A percentile compares a stretch with the other conserved stretches of the same genome.
These are phyloP conservation scores for Phalacrocorax aristotelis DNA, from an alignment of 2,113 vertebrate genomes.

Conservation along the genomic window DNA sequence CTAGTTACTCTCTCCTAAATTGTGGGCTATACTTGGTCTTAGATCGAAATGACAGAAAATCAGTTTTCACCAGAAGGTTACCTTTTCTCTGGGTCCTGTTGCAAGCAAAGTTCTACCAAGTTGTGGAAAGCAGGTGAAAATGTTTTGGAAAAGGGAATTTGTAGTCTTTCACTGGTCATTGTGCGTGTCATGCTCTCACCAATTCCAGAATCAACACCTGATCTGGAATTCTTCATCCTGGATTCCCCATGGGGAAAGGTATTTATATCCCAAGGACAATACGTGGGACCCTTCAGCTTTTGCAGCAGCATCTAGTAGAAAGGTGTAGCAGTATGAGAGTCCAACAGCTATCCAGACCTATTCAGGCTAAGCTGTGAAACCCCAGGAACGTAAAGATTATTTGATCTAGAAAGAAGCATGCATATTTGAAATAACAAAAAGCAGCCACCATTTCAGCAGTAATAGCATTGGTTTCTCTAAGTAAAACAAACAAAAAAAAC, in stretches of 20 bases:
- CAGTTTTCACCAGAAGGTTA: slow-evolving; percentile 26
- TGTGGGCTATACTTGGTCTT: neutral
- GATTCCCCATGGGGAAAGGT: slow-evolving; percentile 84
- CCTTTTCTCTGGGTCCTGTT: slow-evolving; percentile 91
- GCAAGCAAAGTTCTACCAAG: slow-evolving; percentile 92
- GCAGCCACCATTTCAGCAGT: neutral
- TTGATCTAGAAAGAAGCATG: neutral
- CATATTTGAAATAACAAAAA: neutral
- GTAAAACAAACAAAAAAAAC: neutral
- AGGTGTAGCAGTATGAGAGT: neutral
- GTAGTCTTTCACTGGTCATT: slow-evolving; percentile 83
- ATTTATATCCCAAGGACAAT: slow-evolving; percentile 82
- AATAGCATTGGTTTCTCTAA: neutral
- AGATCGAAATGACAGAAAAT: neutral
- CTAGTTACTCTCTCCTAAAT: neutral
- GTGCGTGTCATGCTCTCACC: slow-evolving; percentile 89
- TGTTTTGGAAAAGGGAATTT: slow-evolving; percentile 86
- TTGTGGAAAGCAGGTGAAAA: slow-evolving; percentile 92
- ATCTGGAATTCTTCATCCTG: slow-evolving; percentile 88
- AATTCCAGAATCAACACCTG: slow-evolving; percentile 93
- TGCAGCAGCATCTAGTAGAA: slow-evolving; percentile 90
- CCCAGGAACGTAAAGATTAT: neutral
- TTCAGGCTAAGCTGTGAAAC: neutral
- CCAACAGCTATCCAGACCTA: neutral
- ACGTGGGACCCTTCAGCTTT: slow-evolving; percentile 90